A percentile compares a stretch with the other conserved stretches of the same genome.
Conservation (phyloP, 2,888 invertebrate genomes). For the Nephrotoma appendiculata region DNA sequence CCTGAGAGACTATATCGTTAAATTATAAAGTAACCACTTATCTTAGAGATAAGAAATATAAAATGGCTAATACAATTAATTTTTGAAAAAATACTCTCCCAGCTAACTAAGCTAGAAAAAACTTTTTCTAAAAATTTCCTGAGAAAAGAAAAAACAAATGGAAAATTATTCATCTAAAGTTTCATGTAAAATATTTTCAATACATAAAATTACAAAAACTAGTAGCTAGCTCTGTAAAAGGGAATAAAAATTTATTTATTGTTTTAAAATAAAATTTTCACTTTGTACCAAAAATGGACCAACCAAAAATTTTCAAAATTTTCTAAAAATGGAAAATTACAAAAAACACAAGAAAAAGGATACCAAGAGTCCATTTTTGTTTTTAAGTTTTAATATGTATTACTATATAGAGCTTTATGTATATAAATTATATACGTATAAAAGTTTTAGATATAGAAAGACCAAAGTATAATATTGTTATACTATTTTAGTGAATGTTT, state of each 20-base stretch:
- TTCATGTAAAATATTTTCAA: not conserved
- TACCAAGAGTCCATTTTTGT: slow-evolving; percentile 4
- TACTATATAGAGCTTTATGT: not conserved
- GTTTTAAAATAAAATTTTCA: not conserved
- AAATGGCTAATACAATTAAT: not conserved
- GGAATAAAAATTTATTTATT: not conserved
- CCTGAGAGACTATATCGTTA: not conserved
- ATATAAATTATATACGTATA: not conserved
- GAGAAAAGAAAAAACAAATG: not conserved
- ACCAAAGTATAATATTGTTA: not conserved
- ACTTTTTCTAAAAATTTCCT: not conserved
- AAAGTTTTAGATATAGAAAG: not conserved
- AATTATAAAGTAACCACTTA: not conserved
- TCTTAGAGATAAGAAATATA: not conserved
- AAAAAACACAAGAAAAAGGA: not conserved
- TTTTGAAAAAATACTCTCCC: not conserved
- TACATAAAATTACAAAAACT: not conserved
- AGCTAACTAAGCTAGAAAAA: not conserved
- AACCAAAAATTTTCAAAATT: not conserved
- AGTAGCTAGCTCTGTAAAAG: not conserved
- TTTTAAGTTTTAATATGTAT: not conserved
- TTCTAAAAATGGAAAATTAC: not conserved
- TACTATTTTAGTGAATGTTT: not conserved
- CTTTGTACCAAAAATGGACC: not conserved
- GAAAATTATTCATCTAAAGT: not conserved